Evolutionary conservation across 2,797 vertebrate genomes (phyloP), one percentile per base, ranked within the genome.

Genomic region (Sebastes kiyomatsui): DNA sequence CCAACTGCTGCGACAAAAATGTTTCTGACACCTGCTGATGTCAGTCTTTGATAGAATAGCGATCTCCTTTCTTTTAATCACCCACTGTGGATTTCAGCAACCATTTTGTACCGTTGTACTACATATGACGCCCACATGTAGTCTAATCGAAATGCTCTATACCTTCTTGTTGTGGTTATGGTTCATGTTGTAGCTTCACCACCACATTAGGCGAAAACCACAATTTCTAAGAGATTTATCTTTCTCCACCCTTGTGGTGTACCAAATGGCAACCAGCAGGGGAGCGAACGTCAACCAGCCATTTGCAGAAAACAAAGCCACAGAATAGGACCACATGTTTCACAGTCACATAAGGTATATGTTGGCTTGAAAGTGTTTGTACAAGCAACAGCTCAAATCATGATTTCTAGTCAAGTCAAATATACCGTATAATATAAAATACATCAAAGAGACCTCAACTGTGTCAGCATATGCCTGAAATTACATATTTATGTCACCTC

Each of bases 311-410:
- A 79, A 83, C 68, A 87, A 83, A 88, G 84, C 88, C 80, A 1
- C 79, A 88, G 88, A 91, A 78, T 66, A 80, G 87, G 73, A 91
- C 90, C 91, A 92, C 87, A 92, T 93, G 92, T 90, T 92, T 85
- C 80, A 66, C 78, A 67, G 84, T 75, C 69, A 60, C 83, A 80
- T 80, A 58, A 85, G 75, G 87, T 91, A 81, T 75, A 90, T 61
- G 78, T 83, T 46, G 82, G 69, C 59, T 82, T 75, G 3, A 64
- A 82, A 73, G 72, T 85, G 82, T 85, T 90, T 81, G 75, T 79
- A 79, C 49, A 81, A 42, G 78, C 75, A 85, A 66, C 79, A 81
- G 77, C 62, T 68, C 33, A 56, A 84, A 54, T 77, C 66, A 67
- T 74, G 75, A 79, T 77, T 86, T 84, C 72, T 70, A 74, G 30